phyloP scores from a whole-genome alignment of 2,113 vertebrate species.

The Bos taurus region DNA sequence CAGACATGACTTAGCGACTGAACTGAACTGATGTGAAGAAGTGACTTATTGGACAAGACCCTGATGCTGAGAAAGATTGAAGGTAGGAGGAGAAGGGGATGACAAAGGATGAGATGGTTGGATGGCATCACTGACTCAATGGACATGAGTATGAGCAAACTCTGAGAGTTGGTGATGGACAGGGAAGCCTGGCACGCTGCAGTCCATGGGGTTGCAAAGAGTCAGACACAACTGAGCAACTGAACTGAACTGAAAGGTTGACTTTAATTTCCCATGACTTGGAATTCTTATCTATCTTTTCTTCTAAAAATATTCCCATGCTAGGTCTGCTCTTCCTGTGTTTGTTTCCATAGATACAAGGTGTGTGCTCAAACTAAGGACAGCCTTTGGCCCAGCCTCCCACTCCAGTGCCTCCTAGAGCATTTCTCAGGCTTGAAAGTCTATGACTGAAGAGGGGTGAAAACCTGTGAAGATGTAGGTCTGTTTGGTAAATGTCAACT shows the following conservation, averaged over 20 bases:
- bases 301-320: not conserved
- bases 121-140: not conserved
- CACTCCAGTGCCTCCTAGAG: too few species aligned
- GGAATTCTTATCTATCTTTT: not conserved
- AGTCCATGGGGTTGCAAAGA: not conserved
- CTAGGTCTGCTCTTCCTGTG: not conserved
- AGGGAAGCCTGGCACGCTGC: not conserved
- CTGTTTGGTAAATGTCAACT: not conserved
- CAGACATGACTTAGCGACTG: too few species aligned
- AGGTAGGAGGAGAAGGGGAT: not conserved
- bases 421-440: not conserved
- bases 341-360: not conserved
- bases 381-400: not conserved
- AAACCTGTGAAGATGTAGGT: not conserved
- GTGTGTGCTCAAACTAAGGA: not conserved
- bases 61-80: not conserved
- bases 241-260: not conserved
- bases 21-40: too few species aligned
- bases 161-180: not conserved
- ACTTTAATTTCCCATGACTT: not conserved
- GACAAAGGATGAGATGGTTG: not conserved
- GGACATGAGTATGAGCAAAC: not conserved
- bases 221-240: accelerated
- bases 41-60: not conserved
- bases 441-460: not conserved